Evolutionary conservation across 2,113 vertebrate genomes (phyloP).

Genomic region (Sander lucioperca): DNA sequence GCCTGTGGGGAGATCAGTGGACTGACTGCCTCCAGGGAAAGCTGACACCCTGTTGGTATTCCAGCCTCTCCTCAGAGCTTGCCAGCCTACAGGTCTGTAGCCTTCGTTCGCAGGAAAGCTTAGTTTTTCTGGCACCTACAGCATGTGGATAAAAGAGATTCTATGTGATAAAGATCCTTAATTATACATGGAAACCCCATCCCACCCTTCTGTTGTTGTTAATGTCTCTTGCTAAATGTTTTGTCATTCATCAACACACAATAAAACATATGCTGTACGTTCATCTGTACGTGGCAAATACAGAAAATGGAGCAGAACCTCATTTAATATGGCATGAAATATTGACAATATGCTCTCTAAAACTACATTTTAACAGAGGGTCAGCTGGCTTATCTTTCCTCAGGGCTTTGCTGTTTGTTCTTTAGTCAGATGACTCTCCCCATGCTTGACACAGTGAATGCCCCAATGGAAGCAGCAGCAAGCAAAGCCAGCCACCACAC

Average conservation of each 20-base stretch:
- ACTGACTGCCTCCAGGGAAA: constrained; percentile 50
- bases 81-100: constrained; percentile 54
- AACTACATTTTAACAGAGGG: constrained; percentile 35
- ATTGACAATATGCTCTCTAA: constrained; percentile 35
- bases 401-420: constrained; percentile 65
- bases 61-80: constrained; percentile 68
- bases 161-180: constrained; percentile 38
- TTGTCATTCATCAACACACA: constrained; percentile 40
- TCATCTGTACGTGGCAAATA: constrained; percentile 7
- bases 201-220: constrained; percentile 23
- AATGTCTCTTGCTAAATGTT: constrained; percentile 34
- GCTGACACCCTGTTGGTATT: constrained; percentile 54
- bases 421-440: constrained; percentile 75
- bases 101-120: constrained; percentile 30
- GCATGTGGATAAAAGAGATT: constrained; percentile 45
- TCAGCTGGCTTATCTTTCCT: constrained; percentile 61
- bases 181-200: constrained; percentile 45
- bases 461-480: constrained; percentile 65
- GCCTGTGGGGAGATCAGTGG: constrained; percentile 31
- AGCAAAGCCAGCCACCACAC: constrained; percentile 58
- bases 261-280: constrained; percentile 22
- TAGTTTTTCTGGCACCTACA: constrained; percentile 69
- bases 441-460: constrained; percentile 63
- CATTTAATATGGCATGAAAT: neutral
- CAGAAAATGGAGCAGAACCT: constrained; percentile 12